Percentiles rank a stretch among this genome's conserved stretches.
These are phyloP conservation scores for Bombus cullumanus DNA, from an alignment of 1,140 invertebrate species.

Conservation along the genomic window DNA sequence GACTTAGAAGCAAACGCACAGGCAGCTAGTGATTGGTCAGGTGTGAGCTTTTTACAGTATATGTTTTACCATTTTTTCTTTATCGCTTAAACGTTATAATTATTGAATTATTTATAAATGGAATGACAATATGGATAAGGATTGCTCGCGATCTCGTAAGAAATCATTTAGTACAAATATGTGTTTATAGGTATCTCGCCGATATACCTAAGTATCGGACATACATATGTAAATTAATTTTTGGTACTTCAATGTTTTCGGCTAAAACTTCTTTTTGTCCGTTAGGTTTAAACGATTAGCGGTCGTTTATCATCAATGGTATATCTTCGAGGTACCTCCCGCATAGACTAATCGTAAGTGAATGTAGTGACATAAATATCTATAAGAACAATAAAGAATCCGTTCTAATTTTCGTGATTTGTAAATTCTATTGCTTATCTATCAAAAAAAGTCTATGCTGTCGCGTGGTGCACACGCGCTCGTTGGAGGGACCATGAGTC, in stretches of 20 bases:
- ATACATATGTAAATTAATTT: constrained; percentile 13
- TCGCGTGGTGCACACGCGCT: constrained; percentile 50
- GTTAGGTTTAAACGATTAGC: constrained; percentile 23
- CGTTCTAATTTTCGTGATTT: constrained; percentile 47
- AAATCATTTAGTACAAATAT: constrained; percentile 49
- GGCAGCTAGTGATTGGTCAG: constrained; percentile 81
- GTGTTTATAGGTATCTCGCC: background rate
- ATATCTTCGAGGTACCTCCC: constrained; percentile 24
- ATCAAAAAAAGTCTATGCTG: constrained; percentile 49
- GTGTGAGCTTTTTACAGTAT: constrained; percentile 73
- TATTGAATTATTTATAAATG: constrained; percentile 58
- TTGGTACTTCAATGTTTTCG: background rate
- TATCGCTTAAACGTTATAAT: constrained; percentile 34
- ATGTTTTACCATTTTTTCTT: constrained; percentile 30
- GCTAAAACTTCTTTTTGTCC: constrained; percentile 16
- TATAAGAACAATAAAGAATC: constrained; percentile 63
- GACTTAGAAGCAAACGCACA: constrained; percentile 75
- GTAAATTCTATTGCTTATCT: constrained; percentile 58
- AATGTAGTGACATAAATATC: constrained; percentile 48
- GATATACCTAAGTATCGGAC: constrained; percentile 18
- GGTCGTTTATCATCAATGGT: background rate
- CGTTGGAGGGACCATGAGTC: constrained; percentile 77
- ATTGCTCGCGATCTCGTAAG: constrained; percentile 56
- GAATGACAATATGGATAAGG: constrained; percentile 71
- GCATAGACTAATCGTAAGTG: constrained; percentile 17